Evolutionary conservation across 2,888 invertebrate species (phyloP).

Genomic region (Venusia cambrica): DNA sequence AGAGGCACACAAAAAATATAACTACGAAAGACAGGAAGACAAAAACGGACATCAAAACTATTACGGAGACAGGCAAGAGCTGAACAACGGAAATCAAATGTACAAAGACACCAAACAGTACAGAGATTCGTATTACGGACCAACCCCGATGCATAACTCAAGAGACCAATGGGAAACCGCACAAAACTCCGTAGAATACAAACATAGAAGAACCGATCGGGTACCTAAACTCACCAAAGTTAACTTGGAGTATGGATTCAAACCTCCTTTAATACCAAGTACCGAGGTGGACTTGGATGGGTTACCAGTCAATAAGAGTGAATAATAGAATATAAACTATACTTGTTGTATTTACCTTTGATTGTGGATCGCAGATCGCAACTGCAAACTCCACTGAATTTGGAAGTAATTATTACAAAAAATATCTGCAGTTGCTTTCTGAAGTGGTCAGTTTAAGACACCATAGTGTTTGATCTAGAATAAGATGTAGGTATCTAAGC

Average conservation of each 20-base stretch:
- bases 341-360: too few relatives aligned
- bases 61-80: too few relatives aligned
- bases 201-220: slow-evolving; percentile 78
- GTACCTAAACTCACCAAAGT: slow-evolving; percentile 72
- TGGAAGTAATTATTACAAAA: too few relatives aligned
- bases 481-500: too few relatives aligned
- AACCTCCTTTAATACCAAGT: slow-evolving; percentile 90
- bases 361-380: too few relatives aligned
- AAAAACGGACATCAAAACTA: slow-evolving; percentile 26
- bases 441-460: too few relatives aligned
- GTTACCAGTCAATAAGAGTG: slow-evolving; percentile 74
- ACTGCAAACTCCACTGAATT: too few relatives aligned
- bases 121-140: slow-evolving; percentile 54
- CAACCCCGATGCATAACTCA: slow-evolving; percentile 63
- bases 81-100: slow-evolving; percentile 6
- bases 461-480: too few relatives aligned
- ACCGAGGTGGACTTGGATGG: slow-evolving; percentile 89
- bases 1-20: not conserved
- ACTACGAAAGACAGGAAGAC: not conserved
- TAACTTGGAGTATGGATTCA: slow-evolving; percentile 90
- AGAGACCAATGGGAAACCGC: slow-evolving; percentile 43
- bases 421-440: too few relatives aligned
- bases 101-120: slow-evolving; percentile 5
- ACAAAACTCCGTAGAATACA: slow-evolving; percentile 54
- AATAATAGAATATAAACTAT: too few relatives aligned